Percentiles rank a stretch among this genome's conserved stretches.
Evolutionary conservation across 2,888 invertebrate species (phyloP).

Genomic region (Nephrotoma flavescens): DNA sequence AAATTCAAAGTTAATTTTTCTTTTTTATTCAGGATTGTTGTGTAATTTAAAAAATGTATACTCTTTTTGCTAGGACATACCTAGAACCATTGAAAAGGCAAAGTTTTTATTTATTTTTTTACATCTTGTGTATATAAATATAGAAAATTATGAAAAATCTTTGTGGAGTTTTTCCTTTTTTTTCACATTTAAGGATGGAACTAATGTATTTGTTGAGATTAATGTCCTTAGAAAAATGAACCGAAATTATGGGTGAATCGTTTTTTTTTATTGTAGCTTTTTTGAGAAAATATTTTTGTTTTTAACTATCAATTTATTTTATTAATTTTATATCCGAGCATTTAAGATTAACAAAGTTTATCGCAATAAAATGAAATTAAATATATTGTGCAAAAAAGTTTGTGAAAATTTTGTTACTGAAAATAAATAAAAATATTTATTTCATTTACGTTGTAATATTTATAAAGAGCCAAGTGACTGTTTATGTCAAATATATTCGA

Average conservation of each 20-base stretch:
- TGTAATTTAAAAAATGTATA: background rate
- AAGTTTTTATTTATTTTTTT: background rate
- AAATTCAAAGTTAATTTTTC: background rate
- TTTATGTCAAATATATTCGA: too few species aligned
- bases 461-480: too few species aligned
- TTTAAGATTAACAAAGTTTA: background rate
- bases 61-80: background rate
- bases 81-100: background rate
- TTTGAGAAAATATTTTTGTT: background rate
- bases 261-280: background rate
- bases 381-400: background rate
- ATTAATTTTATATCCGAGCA: background rate
- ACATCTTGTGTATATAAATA: background rate
- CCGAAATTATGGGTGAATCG: background rate
- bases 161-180: background rate
- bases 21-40: background rate
- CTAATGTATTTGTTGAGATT: background rate
- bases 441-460: too few species aligned
- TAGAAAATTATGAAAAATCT: background rate
- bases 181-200: background rate
- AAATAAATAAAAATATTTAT: too few species aligned
- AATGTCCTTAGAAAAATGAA: background rate
- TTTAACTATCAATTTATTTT: background rate
- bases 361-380: background rate
- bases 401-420: too few species aligned